Evolutionary conservation across 1,140 invertebrate genomes (phyloP), one percentile per base, ranked within the genome.

Genomic region (Drosophila bocqueti): DNA sequence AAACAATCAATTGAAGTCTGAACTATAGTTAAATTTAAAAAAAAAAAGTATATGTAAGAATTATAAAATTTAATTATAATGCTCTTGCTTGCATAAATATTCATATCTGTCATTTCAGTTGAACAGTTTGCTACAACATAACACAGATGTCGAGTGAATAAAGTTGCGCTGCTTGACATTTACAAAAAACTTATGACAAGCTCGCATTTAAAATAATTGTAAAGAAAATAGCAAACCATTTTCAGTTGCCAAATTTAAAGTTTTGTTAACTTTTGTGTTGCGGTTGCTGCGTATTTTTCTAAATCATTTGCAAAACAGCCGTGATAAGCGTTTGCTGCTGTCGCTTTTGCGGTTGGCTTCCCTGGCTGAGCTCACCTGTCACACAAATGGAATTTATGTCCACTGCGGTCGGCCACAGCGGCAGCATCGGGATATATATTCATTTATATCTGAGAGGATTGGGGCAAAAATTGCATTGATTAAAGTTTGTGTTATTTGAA

Each of bases 371-470:
- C 52, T 60, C 36, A 68, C 62, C 75, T 85, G 83, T 79, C 83
- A 82, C 54, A 52, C 50, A 79, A 81, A 82, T 83, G 47, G 71
- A 83, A 85, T 87, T 86, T 86, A 83, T 85, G 66, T 76, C 55
- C 69, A 68, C 69, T 83, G 75, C 49, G 83, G 79, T 82, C 45
- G 24, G 40, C 45, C 36, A 21, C 47, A 49, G 49, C 29, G 16
- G 49, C 59, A 73, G 77, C 45, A 60, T 15, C n/a, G 13, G 50
- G 13, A 73, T 54, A 61, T 43, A 76, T 54, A 73, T 60, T 38
- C 26, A 36, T 42, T 49, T 61, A 55, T 71, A 68, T 71, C 38
- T 31, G 29, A 45, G 24, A n/a, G 67, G 64, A 46, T 68, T 71
- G 45, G 31, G 29, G 2, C 46, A 59, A 46, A 75, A 75, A 58